Conservation (phyloP, 2,113 vertebrate species). For the Regulus satrapa region DNA sequence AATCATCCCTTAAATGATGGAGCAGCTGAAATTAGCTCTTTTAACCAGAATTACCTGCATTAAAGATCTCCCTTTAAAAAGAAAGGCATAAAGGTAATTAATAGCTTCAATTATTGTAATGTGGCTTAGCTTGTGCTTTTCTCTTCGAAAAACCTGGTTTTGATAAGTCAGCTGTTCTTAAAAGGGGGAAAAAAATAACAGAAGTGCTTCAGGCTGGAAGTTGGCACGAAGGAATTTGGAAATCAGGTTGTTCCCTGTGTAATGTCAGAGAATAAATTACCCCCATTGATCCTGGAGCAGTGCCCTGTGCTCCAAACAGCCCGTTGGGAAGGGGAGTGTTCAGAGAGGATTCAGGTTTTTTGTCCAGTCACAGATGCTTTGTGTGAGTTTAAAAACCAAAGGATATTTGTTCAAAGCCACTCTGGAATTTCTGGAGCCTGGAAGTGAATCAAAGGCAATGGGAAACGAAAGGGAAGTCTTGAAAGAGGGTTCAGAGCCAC, state of each 20-base stretch:
- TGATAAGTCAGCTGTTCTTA: slow-evolving; percentile 54
- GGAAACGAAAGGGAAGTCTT: neutral
- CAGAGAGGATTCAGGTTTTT: rapidly evolving
- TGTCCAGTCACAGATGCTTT: neutral
- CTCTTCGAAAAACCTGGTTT: slow-evolving; percentile 24
- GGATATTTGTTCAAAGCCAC: neutral
- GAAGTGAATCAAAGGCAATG: neutral
- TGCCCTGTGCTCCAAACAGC: neutral
- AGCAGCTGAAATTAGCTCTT: slow-evolving; percentile 25
- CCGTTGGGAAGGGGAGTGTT: neutral
- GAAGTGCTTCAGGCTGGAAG: slow-evolving; percentile 23
- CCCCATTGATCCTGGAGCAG: neutral
- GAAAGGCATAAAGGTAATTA: slow-evolving; percentile 57
- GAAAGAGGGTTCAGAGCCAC: neutral
- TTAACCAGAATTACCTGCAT: slow-evolving; percentile 48
- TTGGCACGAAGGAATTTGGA: neutral
- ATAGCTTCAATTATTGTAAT: slow-evolving; percentile 62
- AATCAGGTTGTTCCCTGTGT: neutral
- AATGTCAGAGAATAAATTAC: neutral
- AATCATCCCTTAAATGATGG: slow-evolving; percentile 32
- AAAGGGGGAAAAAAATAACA: neutral
- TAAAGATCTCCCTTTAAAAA: slow-evolving; percentile 31
- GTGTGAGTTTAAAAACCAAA: neutral
- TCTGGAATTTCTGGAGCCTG: neutral
- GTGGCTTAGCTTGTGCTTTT: slow-evolving; percentile 52